Evolutionary conservation across 2,888 invertebrate species (phyloP), one percentile per base, ranked within the genome.

Genomic region (Gandaritis pyraliata): DNA sequence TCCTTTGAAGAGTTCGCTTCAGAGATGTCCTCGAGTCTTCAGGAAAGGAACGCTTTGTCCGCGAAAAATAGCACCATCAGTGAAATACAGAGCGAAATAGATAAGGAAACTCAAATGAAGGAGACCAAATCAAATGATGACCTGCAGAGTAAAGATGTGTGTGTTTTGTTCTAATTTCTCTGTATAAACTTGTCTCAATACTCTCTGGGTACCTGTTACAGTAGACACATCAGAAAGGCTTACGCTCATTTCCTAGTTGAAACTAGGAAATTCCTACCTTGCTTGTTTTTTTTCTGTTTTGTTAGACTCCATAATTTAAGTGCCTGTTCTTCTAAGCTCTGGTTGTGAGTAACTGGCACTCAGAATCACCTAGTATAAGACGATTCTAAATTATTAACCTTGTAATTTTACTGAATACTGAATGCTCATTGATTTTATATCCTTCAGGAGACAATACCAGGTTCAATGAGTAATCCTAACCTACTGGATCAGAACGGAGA

Each of bases 1-100:
- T 94, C 94, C 16, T 94, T 95, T 72, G 95, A 95, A 70, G 95
- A 95, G 72, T 94, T 95, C 72, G 95, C 94, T 46, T 88, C 89
- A 10, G 94, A 94, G 78, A 94, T 95, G 93, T 94, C 93, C 75
- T 93, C 94, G 10, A 94, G 94, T 75, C 92, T 95, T 52, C 93
- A 94, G 70, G 94, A 95, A 7, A 83, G 89, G n/a, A 79, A 82
- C 64, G 82, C 83, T 66, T 90, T 94, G 66, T 88, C 88, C 54
- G 88, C 88, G 36, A 93, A 92, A 68, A 89, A 86, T n/a, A 93
- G 93, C 74, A 94, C 93, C 49, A 94, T 94, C 58, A 92, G 87
- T 73, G 93, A 93, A 73, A 94, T 94, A 66, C 93, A 94, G 72
- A 93, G 93, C 73, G 93, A 93, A 69, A 88, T 88, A 46, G 90